A percentile compares a stretch with the other conserved stretches of the same genome.
Conservation (phyloP, 2,888 invertebrate genomes). For the Teleiodes luculella region DNA sequence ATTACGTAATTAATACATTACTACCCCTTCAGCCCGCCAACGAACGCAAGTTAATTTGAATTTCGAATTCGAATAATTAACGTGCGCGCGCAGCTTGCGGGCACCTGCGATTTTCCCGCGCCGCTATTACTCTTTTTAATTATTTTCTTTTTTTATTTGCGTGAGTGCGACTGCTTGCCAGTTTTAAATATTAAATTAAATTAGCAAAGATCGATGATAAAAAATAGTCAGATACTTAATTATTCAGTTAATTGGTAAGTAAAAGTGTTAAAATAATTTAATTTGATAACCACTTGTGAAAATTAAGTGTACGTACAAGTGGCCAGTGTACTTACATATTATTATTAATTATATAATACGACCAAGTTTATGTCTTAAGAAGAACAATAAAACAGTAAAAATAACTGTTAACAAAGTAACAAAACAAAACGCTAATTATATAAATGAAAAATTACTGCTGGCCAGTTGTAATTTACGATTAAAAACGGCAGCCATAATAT, state of each 20-base stretch:
- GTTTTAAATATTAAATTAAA: conserved; percentile 12
- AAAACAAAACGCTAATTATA: not conserved
- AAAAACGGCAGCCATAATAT: conserved; percentile 44
- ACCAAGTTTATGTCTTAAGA: no score
- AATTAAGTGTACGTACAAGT: not conserved
- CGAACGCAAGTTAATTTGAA: conserved; percentile 23
- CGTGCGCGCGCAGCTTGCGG: conserved; percentile 25
- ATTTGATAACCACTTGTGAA: no score
- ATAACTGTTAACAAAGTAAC: no score
- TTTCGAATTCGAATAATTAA: conserved; percentile 25
- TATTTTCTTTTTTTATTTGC: conserved; percentile 14
- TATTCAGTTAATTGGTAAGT: conserved; percentile 9
- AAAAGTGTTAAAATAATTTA: no score
- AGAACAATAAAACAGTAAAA: no score
- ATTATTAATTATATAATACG: not conserved
- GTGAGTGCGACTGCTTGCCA: conserved; percentile 1
- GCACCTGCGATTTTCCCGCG: conserved; percentile 22
- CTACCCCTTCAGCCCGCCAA: conserved; percentile 13
- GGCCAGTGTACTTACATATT: not conserved
- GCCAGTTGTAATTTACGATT: conserved; percentile 11
- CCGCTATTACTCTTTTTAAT: conserved; percentile 31
- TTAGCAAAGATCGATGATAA: conserved; percentile 6
- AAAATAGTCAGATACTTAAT: not conserved
- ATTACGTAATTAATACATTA: conserved; percentile 18
- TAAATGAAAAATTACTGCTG: conserved; percentile 1